phyloP scores from a whole-genome alignment of 2,888 invertebrate species.

The Drosophila macrothrix region DNA sequence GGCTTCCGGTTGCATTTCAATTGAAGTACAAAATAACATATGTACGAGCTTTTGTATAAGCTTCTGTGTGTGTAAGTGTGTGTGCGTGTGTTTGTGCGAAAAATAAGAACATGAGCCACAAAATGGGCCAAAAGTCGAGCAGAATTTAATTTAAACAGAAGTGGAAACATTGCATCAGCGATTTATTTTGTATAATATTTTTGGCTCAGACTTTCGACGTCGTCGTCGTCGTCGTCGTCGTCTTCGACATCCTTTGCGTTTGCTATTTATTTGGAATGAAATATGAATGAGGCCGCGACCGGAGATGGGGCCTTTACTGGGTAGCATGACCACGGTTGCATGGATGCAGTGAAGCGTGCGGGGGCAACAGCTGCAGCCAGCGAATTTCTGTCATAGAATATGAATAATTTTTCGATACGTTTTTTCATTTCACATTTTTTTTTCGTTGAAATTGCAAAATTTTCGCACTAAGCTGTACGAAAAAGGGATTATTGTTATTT shows the following conservation, averaged over 20 bases:
- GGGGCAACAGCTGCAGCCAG: conserved; percentile 64
- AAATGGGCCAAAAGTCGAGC: conserved; percentile 40
- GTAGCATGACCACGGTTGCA: conserved; percentile 14
- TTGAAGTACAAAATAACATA: conserved; percentile 22
- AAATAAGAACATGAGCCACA: conserved; percentile 11
- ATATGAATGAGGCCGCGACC: conserved; percentile 51
- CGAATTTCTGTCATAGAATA: conserved; percentile 56
- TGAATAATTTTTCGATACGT: conserved; percentile 9
- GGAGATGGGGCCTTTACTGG: conserved; percentile 9
- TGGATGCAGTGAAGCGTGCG: conserved; percentile 47
- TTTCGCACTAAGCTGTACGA: conserved; percentile 23
- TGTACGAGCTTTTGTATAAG: background rate
- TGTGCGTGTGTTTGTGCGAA: conserved; percentile 16
- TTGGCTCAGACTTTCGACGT: background rate
- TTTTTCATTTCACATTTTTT: conserved; percentile 4
- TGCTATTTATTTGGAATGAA: conserved; percentile 66
- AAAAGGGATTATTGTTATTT: conserved; percentile 56
- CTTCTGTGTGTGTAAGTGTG: background rate
- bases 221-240: conserved; percentile 4
- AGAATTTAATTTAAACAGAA: conserved; percentile 50
- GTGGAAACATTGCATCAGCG: conserved; percentile 40
- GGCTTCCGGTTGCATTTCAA: conserved; percentile 52
- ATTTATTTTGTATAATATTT: conserved; percentile 16
- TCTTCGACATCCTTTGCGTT: conserved; percentile 53
- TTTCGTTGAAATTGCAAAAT: conserved; percentile 51